Base-by-base conservation (phyloP, 2,888 invertebrate genomes). In the Prenolepis imparis region DNA sequence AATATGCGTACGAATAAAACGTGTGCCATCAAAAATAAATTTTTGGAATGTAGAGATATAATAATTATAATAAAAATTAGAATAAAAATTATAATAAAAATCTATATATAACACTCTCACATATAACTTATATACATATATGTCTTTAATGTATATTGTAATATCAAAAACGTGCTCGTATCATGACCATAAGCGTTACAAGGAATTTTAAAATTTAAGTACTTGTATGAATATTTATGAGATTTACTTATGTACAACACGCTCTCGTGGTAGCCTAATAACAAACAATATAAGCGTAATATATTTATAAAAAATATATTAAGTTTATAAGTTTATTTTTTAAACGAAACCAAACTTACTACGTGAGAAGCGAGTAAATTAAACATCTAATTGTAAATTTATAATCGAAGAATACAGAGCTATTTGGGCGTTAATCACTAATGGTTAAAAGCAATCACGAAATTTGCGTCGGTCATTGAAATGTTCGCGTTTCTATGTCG, bases 401-500 rank as follows among this genome's bases (percentile, higher is more conserved):
- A 72, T 11, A 32, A 52, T 61, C 3, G 0, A 73, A 59, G 41
- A 11, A 41, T 39, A 28, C n/a, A 15, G 21, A 61, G 5, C 44
- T 52, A 39, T 72, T 24, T 57, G 39, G 15, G 1, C 8, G 3
- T 44, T 44, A 32, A 74, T 74, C 28, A 21, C 28, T 39, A 36
- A 57, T 77, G 87, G 67, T 78, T 59, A 57, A 74, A 44, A 39
- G 44, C 74, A 59, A 83, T 81, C 75, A 70, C 1, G 36, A 61
- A 77, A 68, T 74, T 41, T 6, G 0, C 73, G 84, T 72, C 81
- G 41, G 86, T 83, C 73, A 88, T 88, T 82, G 78, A 82, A 87
- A 86, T 87, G 83, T 77, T 83, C 64, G 72, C 80, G 75, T 73
- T 70, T 81, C 83, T 28, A 72, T 80, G 86, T 89, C 88, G 87